These are phyloP conservation scores for Pseudochirops corinnae DNA, from an alignment of 2,797 vertebrate species.

Conservation along the genomic window DNA sequence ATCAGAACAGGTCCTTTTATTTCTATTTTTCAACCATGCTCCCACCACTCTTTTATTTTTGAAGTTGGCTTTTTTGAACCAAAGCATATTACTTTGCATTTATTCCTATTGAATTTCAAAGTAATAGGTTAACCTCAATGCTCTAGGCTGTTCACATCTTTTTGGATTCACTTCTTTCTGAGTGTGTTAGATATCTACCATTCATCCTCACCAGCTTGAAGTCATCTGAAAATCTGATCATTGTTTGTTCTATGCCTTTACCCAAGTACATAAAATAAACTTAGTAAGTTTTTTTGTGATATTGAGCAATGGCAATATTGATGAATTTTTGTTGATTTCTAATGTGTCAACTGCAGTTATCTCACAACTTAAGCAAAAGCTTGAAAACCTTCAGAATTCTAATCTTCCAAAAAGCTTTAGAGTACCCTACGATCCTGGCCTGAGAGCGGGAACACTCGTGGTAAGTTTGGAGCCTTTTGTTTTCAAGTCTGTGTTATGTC, in stretches of 20 bases:
- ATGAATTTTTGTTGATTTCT: slow-evolving; percentile 30
- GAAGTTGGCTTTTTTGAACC: background rate
- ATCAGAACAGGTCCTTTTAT: background rate
- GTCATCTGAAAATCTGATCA: background rate
- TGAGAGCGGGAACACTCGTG: slow-evolving; percentile 94
- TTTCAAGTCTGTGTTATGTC: slow-evolving; percentile 9
- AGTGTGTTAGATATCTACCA: background rate
- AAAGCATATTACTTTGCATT: background rate
- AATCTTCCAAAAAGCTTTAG: slow-evolving; percentile 94
- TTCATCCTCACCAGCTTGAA: background rate
- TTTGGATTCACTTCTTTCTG: background rate
- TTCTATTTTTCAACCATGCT: background rate
- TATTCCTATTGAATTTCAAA: background rate
- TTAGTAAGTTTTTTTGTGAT: background rate
- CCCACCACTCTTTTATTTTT: background rate
- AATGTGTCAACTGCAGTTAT: slow-evolving; percentile 89
- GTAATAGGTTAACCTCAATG: background rate
- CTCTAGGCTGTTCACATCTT: background rate
- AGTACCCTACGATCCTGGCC: slow-evolving; percentile 97
- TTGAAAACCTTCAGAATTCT: slow-evolving; percentile 93
- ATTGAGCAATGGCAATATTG: background rate
- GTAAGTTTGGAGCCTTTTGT: slow-evolving; percentile 82
- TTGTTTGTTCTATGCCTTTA: background rate
- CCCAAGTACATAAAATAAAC: background rate
- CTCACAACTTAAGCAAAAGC: slow-evolving; percentile 94